Conservation (phyloP, 2,113 vertebrate genomes). For the Campylomormyrus numenius region DNA sequence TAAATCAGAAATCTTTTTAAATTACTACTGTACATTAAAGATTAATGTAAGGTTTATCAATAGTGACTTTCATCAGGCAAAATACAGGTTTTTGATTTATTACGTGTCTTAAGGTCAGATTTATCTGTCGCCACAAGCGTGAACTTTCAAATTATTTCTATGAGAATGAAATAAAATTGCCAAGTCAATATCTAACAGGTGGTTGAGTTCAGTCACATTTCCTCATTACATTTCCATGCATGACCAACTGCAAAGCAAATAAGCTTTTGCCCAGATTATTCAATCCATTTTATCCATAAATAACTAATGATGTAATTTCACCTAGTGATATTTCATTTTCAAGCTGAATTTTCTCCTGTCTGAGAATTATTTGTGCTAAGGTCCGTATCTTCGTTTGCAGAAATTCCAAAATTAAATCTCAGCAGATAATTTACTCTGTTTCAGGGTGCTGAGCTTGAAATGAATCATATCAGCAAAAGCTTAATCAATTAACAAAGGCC, state of each 20-base stretch:
- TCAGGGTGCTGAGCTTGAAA: not conserved
- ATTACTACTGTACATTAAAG: not conserved
- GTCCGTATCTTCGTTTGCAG: not conserved
- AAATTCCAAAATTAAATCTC: not conserved
- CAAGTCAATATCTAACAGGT: not conserved
- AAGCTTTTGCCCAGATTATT: not conserved
- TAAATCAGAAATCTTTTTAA: not conserved
- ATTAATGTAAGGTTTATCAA: not conserved
- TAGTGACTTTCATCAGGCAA: not conserved
- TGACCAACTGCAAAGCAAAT: not conserved
- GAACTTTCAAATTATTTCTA: not conserved
- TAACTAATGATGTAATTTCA: not conserved
- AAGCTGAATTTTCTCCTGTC: not conserved
- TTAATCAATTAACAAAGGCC: not conserved
- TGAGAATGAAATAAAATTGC: not conserved
- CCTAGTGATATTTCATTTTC: not conserved
- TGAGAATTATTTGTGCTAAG: not conserved
- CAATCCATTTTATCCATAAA: not conserved
- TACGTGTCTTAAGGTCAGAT: not conserved
- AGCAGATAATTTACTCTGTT: not conserved
- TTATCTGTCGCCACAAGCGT: not conserved
- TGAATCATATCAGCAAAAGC: not conserved
- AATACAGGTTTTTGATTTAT: not conserved
- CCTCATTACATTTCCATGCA: not conserved
- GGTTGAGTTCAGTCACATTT: not conserved